A percentile compares a stretch with the other conserved stretches of the same genome.
phyloP scores from a whole-genome alignment of 2,888 invertebrate genomes.

The Euplagia quadripunctaria region DNA sequence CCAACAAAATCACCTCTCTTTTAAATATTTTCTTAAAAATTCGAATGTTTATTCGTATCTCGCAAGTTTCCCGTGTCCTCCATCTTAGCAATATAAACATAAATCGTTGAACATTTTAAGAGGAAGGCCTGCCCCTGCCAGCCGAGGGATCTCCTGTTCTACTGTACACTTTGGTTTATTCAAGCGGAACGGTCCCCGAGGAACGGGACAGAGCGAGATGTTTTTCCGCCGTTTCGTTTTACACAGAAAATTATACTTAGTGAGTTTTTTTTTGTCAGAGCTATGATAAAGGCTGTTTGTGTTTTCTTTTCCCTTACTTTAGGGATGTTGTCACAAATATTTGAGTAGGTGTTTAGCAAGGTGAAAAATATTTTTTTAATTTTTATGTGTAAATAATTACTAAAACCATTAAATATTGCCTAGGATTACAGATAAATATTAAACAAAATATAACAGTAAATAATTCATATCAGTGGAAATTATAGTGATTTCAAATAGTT shows the following conservation, averaged over 20 bases:
- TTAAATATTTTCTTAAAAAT: conserved; percentile 3
- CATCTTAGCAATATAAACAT: conserved; percentile 66
- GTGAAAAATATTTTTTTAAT: neutral
- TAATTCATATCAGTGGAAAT: too few relatives aligned
- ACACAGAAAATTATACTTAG: conserved; percentile 46
- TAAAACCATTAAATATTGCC: too few relatives aligned
- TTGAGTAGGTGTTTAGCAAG: neutral
- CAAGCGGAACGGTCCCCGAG: conserved; percentile 35
- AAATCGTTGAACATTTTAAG: conserved; percentile 62
- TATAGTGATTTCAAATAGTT: neutral
- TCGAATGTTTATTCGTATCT: conserved; percentile 42
- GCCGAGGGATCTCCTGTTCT: conserved; percentile 31
- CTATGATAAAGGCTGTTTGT: conserved; percentile 27
- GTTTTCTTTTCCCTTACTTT: conserved; percentile 18
- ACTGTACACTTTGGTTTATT: conserved; percentile 41
- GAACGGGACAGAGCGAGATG: conserved; percentile 13
- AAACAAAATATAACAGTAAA: too few relatives aligned
- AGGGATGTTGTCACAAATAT: conserved; percentile 9
- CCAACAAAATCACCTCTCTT: neutral
- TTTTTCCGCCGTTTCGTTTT: conserved; percentile 44
- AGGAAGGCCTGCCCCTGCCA: conserved; percentile 26
- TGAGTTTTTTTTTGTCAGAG: conserved; percentile 25
- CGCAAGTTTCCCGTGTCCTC: conserved; percentile 54
- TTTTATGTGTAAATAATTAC: neutral
- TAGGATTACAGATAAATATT: too few relatives aligned